Evolutionary conservation across 2,797 vertebrate genomes (phyloP).

Genomic region (Eospalax fontanierii): DNA sequence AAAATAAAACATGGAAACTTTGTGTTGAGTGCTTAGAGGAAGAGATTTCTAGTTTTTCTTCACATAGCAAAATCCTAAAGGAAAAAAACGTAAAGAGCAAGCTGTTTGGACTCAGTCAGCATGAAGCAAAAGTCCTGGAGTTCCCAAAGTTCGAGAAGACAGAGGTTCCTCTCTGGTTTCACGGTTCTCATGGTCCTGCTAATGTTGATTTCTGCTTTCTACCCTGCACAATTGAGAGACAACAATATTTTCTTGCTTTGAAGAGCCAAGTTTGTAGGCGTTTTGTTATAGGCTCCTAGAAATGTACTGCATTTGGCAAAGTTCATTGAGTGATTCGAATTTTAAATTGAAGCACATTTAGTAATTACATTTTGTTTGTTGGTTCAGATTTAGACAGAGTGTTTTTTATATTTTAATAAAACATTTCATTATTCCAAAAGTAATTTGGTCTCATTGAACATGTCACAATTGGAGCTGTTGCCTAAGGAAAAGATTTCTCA

Average conservation of each 20-base stretch:
- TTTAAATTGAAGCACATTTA: constrained; percentile 40
- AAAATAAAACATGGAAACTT: not conserved
- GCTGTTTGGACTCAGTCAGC: not conserved
- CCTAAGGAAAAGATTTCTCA: not conserved
- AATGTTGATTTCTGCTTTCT: not conserved
- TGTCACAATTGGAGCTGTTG: not conserved
- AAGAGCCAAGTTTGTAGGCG: not conserved
- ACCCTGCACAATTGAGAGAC: not conserved
- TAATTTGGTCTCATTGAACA: constrained; percentile 29
- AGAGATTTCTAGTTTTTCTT: not conserved
- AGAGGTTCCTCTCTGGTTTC: not conserved
- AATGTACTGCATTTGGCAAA: not conserved
- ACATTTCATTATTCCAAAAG: constrained; percentile 15
- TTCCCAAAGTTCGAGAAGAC: not conserved
- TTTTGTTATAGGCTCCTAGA: not conserved
- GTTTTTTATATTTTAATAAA: constrained; percentile 35
- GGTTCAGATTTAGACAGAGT: not conserved
- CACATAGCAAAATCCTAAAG: not conserved
- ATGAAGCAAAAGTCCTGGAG: not conserved
- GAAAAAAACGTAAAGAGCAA: not conserved
- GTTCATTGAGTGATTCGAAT: constrained; percentile 10
- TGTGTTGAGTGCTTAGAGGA: not conserved
- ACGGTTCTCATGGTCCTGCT: not conserved
- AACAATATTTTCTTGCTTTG: not conserved
- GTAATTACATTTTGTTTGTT: constrained; percentile 27